Base-by-base conservation (phyloP, 1,140 invertebrate species). In the Periplaneta americana region DNA sequence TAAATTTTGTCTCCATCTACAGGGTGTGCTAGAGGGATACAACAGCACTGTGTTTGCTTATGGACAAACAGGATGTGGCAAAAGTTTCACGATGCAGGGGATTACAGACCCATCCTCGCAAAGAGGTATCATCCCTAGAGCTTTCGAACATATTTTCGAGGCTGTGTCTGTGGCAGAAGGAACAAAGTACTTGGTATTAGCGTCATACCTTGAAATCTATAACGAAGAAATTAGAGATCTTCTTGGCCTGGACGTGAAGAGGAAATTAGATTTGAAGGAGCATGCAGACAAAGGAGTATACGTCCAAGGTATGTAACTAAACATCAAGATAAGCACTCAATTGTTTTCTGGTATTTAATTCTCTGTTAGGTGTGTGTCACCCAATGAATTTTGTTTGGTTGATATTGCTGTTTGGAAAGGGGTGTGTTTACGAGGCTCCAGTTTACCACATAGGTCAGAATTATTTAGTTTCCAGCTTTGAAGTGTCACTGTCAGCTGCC, bases 191-290 rank as follows among this genome's bases (percentile, higher is more conserved):
- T 89, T 98, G 74, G 95, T 97, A 0, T 90, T 97, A 80, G 93
- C 96, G n/a, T 97, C 95, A 77, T 98, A 98, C 87, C 90, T 98
- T 66, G 97, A 98, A 88, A 98, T 98, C 75, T 98, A 98, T 88
- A 98, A 97, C 88, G 96, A 98, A 89, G 94, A 95, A 86, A 93
- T 97, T 81, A 88, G 94, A 74, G 96, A 96, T 87, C 88, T 97
- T 11, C 87, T 97, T 0, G 93, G 95, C 8, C 90, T 92, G 66
- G 91, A 94, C 85, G 87, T 86, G 17, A 93, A 93, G 86, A 89
- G 89, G 78, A 93, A 92, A 84, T 86, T 96, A n/a, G 93, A 93
- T 31, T 88, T 97, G 9, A 96, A 96, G 86, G 96, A 97, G 88
- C 91, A 94, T 85, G 91, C 94, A 0, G 95, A 95, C 57, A 92